These are phyloP conservation scores for Girardinus metallicus DNA, from an alignment of 2,797 vertebrate species.

Conservation along the genomic window DNA sequence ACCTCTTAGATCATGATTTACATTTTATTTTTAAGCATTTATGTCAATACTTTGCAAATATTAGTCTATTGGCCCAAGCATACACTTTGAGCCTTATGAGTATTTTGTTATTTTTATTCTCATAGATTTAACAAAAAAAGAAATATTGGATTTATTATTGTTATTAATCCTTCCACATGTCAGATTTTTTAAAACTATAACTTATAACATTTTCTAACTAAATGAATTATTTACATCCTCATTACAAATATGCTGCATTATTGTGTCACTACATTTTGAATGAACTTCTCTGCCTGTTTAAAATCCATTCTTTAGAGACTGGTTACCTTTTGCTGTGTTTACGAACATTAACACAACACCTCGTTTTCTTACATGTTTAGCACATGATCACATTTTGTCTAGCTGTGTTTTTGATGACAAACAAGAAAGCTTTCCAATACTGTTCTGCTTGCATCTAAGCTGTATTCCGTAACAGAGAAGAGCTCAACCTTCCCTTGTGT, in stretches of 20 bases:
- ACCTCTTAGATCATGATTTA: neutral
- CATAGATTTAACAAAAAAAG: neutral
- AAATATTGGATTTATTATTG: neutral
- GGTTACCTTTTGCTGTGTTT: slow-evolving; percentile 59
- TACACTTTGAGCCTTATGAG: neutral
- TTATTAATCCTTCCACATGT: neutral
- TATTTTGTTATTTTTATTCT: neutral
- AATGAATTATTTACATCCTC: neutral
- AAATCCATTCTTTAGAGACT: slow-evolving; percentile 36
- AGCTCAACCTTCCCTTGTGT: slow-evolving; percentile 35
- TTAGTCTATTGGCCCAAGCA: neutral
- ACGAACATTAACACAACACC: neutral
- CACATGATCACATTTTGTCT: slow-evolving; percentile 24
- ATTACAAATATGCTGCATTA: neutral
- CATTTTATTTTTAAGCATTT: neutral
- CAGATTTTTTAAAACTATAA: neutral
- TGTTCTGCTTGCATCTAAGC: slow-evolving; percentile 40
- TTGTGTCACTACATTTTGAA: slow-evolving; percentile 10
- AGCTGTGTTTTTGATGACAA: slow-evolving; percentile 25
- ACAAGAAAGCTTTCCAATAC: slow-evolving; percentile 12
- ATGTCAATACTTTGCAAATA: neutral
- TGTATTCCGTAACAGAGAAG: slow-evolving; percentile 33
- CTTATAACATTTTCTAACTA: neutral
- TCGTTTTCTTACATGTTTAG: slow-evolving; percentile 4
- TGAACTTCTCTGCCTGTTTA: slow-evolving; percentile 39